Evolutionary conservation across 92 coral and sea anemone species (phyloP), one percentile per base, ranked within the genome.

Genomic region (Desmophyllum pertusum): DNA sequence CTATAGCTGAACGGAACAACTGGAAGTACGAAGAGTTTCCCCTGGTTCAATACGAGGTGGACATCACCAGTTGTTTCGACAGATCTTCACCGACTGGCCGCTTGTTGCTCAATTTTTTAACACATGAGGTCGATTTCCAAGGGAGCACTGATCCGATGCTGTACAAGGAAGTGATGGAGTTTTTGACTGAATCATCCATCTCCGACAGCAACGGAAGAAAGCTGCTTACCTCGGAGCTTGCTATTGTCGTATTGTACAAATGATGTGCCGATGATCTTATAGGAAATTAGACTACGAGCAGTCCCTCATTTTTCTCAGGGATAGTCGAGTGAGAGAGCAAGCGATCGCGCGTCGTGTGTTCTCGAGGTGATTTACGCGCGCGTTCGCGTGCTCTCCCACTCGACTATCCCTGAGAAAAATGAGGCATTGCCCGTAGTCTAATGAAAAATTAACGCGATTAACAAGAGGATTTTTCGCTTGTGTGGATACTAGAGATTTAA

Each of bases 31-130:
- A 81, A 27, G 73, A 79, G 40, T 40, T 36, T 18, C 66, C 87
- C 33, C 57, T 0, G 70, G 48, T 75, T 40, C 55, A 64, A 3
- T 87, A 65, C 55, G 84, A 48, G 67, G 66, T 67, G 2, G 87
- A 87, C 40, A 87, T 87, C 42, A 74, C 90, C 18, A 75, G 79
- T 37, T 73, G 82, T 7, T 83, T 81, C 36, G 87, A 87, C 78
- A 36, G 48, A 48, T 35, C 81, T 15, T 87, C 86, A 23, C 76
- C 29, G 52, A 79, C 59, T 41, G 86, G 90, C 23, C 53, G 25
- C 76, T 45, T 75, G 62, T 29, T 87, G 70, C 42, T 87, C 10
- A 77, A 87, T 25, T 87, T 81, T 51, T 38, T 87, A 68, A 42
- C 89, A n/a, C 89, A 86, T 57, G 70, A 81, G 36, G 69, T 72